A percentile compares a stretch with the other conserved stretches of the same genome.
These are phyloP conservation scores for Globodera rostochiensis DNA, from an alignment of 1,140 invertebrate genomes.

Conservation along the genomic window DNA sequence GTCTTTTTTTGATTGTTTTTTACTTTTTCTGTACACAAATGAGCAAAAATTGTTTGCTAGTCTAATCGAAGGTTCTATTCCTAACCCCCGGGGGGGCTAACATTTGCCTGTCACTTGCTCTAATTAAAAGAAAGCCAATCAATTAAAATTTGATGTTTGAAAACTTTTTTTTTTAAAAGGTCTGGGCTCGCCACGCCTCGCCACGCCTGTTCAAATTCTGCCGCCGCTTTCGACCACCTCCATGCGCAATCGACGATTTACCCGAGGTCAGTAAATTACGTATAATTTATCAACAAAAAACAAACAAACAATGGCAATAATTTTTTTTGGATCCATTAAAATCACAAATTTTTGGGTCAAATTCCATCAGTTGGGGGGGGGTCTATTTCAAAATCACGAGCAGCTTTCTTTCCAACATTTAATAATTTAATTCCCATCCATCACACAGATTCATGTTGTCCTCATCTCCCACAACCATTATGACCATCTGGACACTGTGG, in stretches of 20 bases:
- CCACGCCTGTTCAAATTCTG: conserved; percentile 34
- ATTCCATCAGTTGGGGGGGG: too few species aligned
- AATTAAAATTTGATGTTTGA: background rate
- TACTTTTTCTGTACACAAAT: background rate
- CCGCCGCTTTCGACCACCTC: conserved; percentile 42
- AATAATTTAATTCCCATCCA: conserved; percentile 12
- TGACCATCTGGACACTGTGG: conserved; percentile 48
- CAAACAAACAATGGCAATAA: too few species aligned
- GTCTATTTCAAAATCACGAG: too few species aligned
- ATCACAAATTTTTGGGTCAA: too few species aligned
- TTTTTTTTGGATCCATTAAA: too few species aligned
- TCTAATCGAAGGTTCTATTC: too few species aligned
- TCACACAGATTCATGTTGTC: conserved; percentile 45
- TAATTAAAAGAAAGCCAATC: too few species aligned
- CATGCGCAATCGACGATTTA: conserved; percentile 48
- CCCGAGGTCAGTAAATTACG: conserved; percentile 32
- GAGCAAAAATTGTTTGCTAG: too few species aligned
- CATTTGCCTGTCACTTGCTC: too few species aligned
- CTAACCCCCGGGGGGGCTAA: too few species aligned
- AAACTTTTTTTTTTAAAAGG: conserved; percentile 7
- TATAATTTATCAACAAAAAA: too few species aligned
- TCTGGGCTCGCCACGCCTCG: conserved; percentile 42
- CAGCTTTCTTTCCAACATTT: too few species aligned
- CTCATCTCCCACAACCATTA: conserved; percentile 56
- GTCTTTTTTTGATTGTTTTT: background rate